phyloP scores from a whole-genome alignment of 1,140 invertebrate genomes.

The Tribolium castaneum region DNA sequence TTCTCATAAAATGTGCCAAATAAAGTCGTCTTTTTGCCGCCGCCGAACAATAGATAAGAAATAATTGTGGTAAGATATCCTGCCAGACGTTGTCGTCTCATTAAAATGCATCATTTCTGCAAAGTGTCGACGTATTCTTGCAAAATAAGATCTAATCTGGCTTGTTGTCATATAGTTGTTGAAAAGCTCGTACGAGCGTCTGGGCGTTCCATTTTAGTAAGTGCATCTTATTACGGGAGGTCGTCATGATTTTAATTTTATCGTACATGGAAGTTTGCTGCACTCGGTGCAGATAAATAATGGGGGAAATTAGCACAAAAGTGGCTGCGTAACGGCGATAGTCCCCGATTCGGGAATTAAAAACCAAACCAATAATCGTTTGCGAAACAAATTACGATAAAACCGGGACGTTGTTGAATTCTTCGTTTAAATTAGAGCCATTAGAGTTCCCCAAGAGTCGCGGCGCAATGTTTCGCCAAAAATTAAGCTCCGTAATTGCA shows the following conservation, averaged over 20 bases:
- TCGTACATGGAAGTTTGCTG: not conserved
- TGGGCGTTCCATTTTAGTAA: slow-evolving; percentile 3
- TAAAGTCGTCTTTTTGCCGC: no score
- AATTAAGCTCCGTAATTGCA: slow-evolving; percentile 36
- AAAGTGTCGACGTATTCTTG: not conserved
- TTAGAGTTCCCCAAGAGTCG: slow-evolving; percentile 11
- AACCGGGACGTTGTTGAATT: slow-evolving; percentile 12
- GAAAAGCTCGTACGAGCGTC: not conserved
- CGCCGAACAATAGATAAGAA: no score
- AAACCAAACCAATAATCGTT: slow-evolving; percentile 32
- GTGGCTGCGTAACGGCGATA: not conserved
- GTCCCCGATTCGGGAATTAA: slow-evolving; percentile 17
- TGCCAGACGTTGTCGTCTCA: not conserved
- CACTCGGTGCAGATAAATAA: slow-evolving; percentile 3
- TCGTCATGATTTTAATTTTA: slow-evolving; percentile 1
- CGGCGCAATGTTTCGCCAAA: slow-evolving; percentile 29
- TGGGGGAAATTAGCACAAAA: not conserved
- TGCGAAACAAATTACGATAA: slow-evolving; percentile 25
- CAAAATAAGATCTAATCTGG: not conserved
- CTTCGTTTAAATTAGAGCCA: slow-evolving; percentile 19
- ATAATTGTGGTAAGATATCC: not conserved
- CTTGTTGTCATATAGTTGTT: not conserved
- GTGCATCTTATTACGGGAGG: slow-evolving; percentile 4
- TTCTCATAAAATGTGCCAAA: no score
- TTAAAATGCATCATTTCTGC: not conserved